Percentiles rank a stretch among this genome's conserved stretches.
Evolutionary conservation across 1,140 invertebrate species (phyloP).

Genomic region (Periplaneta americana): DNA sequence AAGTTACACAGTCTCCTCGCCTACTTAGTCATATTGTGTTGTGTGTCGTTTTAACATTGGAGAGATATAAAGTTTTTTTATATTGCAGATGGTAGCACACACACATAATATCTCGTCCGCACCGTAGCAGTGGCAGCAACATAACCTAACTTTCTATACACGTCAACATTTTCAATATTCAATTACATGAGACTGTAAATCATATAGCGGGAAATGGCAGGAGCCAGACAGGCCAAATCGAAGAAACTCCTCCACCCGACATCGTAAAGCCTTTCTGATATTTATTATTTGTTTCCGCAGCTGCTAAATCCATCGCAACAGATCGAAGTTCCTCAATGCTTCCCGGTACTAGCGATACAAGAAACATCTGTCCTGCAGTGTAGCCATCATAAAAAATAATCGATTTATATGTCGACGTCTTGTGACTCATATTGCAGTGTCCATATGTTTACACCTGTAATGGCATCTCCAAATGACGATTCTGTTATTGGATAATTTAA

Average conservation of each 20-base stretch:
- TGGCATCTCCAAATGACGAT: too few relatives aligned
- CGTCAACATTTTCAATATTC: conserved; percentile 18
- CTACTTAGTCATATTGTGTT: background rate
- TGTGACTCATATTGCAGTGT: too few relatives aligned
- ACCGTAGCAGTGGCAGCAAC: background rate
- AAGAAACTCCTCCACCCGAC: background rate
- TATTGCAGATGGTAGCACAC: background rate
- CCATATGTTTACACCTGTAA: too few relatives aligned
- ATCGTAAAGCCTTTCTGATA: conserved; percentile 11
- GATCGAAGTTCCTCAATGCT: background rate
- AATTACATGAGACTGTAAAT: conserved; percentile 16
- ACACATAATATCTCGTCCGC: background rate
- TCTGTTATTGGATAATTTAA: too few relatives aligned
- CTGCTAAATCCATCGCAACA: conserved; percentile 5
- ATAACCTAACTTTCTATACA: conserved; percentile 3
- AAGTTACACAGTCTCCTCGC: too few relatives aligned
- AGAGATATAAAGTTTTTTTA: background rate
- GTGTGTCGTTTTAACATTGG: background rate
- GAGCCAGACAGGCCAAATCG: conserved; percentile 6
- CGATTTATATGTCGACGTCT: too few relatives aligned
- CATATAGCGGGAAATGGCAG: conserved; percentile 5
- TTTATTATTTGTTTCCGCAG: conserved; percentile 13
- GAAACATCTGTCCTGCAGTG: background rate
- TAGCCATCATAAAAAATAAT: too few relatives aligned
- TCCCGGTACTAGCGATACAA: background rate